Percentiles rank a stretch among this genome's conserved stretches.
Conservation (phyloP, 1,140 invertebrate genomes). For the Drosophila varians region DNA sequence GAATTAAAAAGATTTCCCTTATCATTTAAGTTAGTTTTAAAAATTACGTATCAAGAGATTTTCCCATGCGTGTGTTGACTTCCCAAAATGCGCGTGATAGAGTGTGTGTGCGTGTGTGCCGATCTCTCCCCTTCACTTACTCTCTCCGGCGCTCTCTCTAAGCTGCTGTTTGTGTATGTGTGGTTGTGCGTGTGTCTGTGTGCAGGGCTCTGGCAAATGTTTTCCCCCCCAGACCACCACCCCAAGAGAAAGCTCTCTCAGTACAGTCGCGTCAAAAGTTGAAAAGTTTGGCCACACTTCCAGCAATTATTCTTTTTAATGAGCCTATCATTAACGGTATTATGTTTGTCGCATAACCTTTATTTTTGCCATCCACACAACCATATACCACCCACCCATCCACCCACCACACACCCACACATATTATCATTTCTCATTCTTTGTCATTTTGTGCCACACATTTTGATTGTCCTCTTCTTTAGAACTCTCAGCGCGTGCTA, state of each 20-base stretch:
- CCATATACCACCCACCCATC: conserved; percentile 13
- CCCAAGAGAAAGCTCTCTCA: conserved; percentile 38
- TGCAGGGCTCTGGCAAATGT: conserved; percentile 46
- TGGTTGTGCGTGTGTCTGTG: conserved; percentile 32
- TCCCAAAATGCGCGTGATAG: conserved; percentile 21
- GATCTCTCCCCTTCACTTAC: conserved; percentile 28
- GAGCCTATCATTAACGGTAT: conserved; percentile 15
- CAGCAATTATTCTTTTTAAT: conserved; percentile 27
- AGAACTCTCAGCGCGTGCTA: conserved; percentile 63
- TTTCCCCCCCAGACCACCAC: conserved; percentile 6
- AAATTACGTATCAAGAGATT: conserved; percentile 42
- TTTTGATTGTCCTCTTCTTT: conserved; percentile 62
- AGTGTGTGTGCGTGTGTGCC: conserved; percentile 33
- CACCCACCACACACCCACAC: conserved; percentile 9
- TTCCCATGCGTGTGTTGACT: conserved; percentile 17
- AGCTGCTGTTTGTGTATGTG: conserved; percentile 40
- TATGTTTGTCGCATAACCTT: conserved; percentile 28
- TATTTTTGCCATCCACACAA: conserved; percentile 24
- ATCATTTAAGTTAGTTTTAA: conserved; percentile 67
- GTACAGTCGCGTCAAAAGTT: conserved; percentile 45
- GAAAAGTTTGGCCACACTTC: conserved; percentile 40
- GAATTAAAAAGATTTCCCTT: conserved; percentile 5
- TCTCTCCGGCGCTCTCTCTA: conserved; percentile 26
- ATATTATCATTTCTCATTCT: conserved; percentile 37
- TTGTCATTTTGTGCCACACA: conserved; percentile 8